These are phyloP conservation scores for Scaptomyza caliginosa DNA, from an alignment of 2,888 invertebrate species.

Conservation along the genomic window DNA sequence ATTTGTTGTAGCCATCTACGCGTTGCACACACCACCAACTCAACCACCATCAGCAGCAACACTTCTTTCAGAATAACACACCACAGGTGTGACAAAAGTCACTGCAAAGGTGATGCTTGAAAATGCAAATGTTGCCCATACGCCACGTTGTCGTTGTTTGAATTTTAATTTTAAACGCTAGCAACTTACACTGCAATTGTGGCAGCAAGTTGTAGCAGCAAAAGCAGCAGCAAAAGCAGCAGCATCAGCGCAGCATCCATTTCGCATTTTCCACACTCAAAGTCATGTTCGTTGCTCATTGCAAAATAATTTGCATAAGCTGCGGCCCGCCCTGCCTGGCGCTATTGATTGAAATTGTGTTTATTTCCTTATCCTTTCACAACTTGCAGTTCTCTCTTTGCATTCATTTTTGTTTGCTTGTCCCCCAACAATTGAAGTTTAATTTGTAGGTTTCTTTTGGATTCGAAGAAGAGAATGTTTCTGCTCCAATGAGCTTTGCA, in stretches of 20 bases:
- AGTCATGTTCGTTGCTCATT: slow-evolving; percentile 69
- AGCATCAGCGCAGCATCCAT: slow-evolving; percentile 40
- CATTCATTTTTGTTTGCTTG: slow-evolving; percentile 48
- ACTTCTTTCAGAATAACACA: slow-evolving; percentile 11
- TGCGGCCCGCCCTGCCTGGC: slow-evolving; percentile 15
- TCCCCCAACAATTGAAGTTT: slow-evolving; percentile 63
- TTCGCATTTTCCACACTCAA: slow-evolving; percentile 53
- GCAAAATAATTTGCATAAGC: slow-evolving; percentile 76
- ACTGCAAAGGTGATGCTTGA: slow-evolving; percentile 62
- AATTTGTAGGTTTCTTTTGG: slow-evolving; percentile 58
- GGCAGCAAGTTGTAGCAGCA: slow-evolving; percentile 12
- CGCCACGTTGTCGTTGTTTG: slow-evolving; percentile 69
- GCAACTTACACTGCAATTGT: slow-evolving; percentile 65
- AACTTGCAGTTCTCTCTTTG: slow-evolving; percentile 24
- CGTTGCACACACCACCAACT: slow-evolving; percentile 11
- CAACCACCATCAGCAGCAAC: slow-evolving; percentile 1
- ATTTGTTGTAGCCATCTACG: slow-evolving; percentile 30
- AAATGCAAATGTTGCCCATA: slow-evolving; percentile 78
- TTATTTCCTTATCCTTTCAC: slow-evolving; percentile 31
- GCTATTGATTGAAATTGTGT: slow-evolving; percentile 38
- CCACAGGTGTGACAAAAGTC: slow-evolving; percentile 74
- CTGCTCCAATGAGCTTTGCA: slow-evolving; percentile 38
- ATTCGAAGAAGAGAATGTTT: slow-evolving; percentile 21
- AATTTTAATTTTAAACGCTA: slow-evolving; percentile 70
- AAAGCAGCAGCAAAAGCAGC: slow-evolving; percentile 3